Evolutionary conservation across 2,797 vertebrate species (phyloP), one percentile per base, ranked within the genome.

Genomic region (Lagodon rhomboides): DNA sequence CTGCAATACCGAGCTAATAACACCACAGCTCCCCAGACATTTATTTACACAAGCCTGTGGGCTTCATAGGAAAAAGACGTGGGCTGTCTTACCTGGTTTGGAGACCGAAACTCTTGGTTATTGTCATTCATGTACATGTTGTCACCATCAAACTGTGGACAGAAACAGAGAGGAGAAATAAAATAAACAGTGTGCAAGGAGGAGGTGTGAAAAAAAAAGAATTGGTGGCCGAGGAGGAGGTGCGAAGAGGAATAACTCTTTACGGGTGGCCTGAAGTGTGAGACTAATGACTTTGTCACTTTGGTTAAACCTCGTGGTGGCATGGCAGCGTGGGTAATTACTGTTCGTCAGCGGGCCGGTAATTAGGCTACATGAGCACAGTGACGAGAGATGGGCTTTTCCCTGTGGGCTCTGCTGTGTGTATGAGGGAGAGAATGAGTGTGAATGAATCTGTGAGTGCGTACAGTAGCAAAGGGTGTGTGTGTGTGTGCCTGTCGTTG

Each of bases 81-180:
- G 51, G 34, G 54, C 44, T 51, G 20, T 17, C 96, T 95, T 94
- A 99, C 98, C 97, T 99, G 98, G 92, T 96, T 98, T 90, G 97
- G 95, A 0, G 98, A 96, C 85, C 98, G 97, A 91, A 98, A 98
- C 92, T 99, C 98, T 95, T 98, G 98, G 95, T 97, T 95, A 91
- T 96, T 98, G 94, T 99, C 98, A 87, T 97, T 99, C 98, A 99
- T 98, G 95, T 98, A 98, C 98, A 99, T 97, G 96, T 97, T 99
- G 94, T 99, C 98, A 96, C 97, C 98, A 97, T 99, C 98, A 98
- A 99, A 99, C 98, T 99, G 94, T 80, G 90, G 89, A 89, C 30
- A 91, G 79, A 93, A 87, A 90, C 51, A 91, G 62, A 92, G 61
- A 85, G 63, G 41, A 90, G 58, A 81, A 85, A 87, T 90, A 69